Evolutionary conservation across 2,797 vertebrate species (phyloP).

Genomic region (Tragelaphus oryx): DNA sequence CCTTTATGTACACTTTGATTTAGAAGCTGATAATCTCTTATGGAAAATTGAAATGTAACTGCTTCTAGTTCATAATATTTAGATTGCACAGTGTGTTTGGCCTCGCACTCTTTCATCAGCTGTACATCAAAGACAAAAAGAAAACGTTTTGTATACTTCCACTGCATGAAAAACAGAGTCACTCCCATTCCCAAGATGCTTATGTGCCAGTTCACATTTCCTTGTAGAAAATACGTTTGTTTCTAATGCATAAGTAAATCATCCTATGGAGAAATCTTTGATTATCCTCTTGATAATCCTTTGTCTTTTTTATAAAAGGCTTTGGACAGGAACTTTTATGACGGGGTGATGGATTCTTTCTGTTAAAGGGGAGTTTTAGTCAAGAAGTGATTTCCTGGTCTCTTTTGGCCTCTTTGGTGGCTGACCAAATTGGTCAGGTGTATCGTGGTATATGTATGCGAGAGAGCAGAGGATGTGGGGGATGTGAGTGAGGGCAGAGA

Average conservation of each 20-base stretch:
- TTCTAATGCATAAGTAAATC: not conserved
- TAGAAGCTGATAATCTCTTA: not conserved
- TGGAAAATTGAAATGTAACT: slow-evolving; percentile 16
- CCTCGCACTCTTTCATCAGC: slow-evolving; percentile 25
- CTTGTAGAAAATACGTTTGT: not conserved
- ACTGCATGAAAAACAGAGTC: not conserved
- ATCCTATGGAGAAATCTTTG: not conserved
- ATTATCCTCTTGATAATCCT: not conserved
- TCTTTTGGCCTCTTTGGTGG: not conserved
- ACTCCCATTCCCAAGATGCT: not conserved
- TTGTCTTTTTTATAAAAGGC: not conserved
- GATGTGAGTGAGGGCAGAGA: not conserved
- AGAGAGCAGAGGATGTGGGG: not conserved
- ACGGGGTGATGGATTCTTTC: not conserved
- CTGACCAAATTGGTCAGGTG: not conserved
- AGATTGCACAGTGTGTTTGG: not conserved
- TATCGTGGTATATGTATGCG: not conserved
- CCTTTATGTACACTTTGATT: slow-evolving; percentile 31
- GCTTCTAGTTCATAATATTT: slow-evolving; percentile 31
- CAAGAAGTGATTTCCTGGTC: not conserved
- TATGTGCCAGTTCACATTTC: not conserved
- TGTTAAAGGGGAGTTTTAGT: slow-evolving; percentile 3
- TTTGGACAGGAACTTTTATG: not conserved
- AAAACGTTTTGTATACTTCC: not conserved
- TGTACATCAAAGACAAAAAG: not conserved